These are phyloP conservation scores for Acipenser transmontanus DNA, from an alignment of 2,797 vertebrate species.

Conservation along the genomic window DNA sequence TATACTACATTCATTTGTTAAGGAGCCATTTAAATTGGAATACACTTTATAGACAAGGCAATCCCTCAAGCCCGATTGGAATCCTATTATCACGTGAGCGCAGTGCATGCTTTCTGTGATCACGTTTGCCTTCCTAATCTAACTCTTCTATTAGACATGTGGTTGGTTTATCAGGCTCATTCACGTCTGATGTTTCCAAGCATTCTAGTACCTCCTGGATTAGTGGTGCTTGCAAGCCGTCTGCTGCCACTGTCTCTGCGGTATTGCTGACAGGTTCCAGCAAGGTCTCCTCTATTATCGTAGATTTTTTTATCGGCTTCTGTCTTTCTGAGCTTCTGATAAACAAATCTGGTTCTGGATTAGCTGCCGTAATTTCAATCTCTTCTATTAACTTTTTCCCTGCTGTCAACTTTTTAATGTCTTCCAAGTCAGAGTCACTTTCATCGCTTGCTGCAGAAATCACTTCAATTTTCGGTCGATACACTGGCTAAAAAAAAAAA, in stretches of 20 bases:
- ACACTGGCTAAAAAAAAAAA: conserved; percentile 35
- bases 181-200: conserved; percentile 10
- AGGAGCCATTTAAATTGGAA: too few relatives aligned
- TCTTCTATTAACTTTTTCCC: conserved; percentile 7
- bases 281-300: not conserved
- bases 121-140: conserved; percentile 23
- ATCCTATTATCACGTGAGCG: too few relatives aligned
- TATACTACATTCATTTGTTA: too few relatives aligned
- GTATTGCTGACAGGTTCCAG: conserved; percentile 6
- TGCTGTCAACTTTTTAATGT: conserved; percentile 14
- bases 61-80: too few relatives aligned
- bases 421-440: conserved; percentile 29
- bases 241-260: conserved; percentile 24
- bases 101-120: too few relatives aligned
- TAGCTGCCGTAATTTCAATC: not conserved
- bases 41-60: too few relatives aligned
- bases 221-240: conserved; percentile 1
- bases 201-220: not conserved
- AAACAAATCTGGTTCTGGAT: conserved; percentile 18
- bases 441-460: conserved; percentile 49
- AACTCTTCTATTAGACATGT: conserved; percentile 54
- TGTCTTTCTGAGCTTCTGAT: conserved; percentile 14
- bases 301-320: conserved; percentile 1
- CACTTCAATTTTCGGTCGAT: conserved; percentile 64
- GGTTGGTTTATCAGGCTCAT: conserved; percentile 10